Conservation (phyloP, 1,140 invertebrate species). For the Pectinophora gossypiella region DNA sequence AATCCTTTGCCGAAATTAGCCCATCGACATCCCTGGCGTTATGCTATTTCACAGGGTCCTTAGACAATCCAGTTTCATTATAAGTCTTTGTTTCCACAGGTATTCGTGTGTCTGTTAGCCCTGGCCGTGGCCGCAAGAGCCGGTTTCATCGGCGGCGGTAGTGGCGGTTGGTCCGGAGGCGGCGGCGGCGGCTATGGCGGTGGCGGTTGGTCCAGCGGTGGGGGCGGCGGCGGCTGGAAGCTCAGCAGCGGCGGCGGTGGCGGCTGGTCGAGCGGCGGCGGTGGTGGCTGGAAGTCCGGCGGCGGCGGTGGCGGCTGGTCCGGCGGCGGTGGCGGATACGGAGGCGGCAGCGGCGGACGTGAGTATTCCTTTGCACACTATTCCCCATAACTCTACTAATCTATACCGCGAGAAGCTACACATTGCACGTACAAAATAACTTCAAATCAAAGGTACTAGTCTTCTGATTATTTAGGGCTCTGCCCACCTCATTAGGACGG, state of each 20-base stretch:
- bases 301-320: constrained; percentile 23
- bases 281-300: constrained; percentile 6
- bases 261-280: constrained; percentile 28
- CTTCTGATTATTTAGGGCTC: no score
- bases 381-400: no score
- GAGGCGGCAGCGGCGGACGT: constrained; percentile 24
- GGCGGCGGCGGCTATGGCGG: constrained; percentile 31
- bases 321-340: constrained; percentile 12
- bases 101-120: constrained; percentile 60
- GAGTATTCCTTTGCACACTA: no score
- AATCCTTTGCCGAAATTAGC: no score
- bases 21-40: no score
- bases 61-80: no score
- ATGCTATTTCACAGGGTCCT: no score
- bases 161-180: constrained; percentile 32
- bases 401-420: no score
- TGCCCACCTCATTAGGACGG: no score
- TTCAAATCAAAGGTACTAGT: no score
- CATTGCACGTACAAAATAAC: no score
- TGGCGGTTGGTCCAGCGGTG: constrained; percentile 40
- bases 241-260: constrained; percentile 25
- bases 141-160: constrained; percentile 43
- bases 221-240: constrained; percentile 27
- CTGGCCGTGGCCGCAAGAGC: constrained; percentile 42
- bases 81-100: constrained; percentile 36